Percentiles rank a stretch among this genome's conserved stretches.
Conservation (phyloP, 30 jellyfish, hydroid and myxozoan species). For the Cassiopea xamachana region DNA sequence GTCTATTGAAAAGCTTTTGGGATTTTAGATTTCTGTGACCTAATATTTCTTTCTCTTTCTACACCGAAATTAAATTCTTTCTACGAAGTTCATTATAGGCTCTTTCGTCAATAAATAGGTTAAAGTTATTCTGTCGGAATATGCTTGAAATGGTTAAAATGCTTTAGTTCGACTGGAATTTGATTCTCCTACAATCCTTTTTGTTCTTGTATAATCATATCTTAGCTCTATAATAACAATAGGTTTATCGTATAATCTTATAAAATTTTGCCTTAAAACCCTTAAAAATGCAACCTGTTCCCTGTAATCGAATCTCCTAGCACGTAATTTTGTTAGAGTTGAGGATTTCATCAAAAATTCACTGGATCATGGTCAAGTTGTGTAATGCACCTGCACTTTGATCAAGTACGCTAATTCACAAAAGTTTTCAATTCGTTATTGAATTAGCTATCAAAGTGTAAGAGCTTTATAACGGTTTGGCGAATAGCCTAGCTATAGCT, state of each 20-base stretch:
- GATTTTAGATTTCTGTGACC: no score
- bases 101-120: no score
- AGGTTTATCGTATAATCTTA: neutral
- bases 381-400: neutral
- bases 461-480: no score
- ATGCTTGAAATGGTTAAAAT: no score
- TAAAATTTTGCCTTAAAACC: neutral
- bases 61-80: no score
- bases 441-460: no score
- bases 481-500: no score
- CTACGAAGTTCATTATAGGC: no score
- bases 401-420: neutral
- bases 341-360: neutral
- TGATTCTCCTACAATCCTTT: neutral
- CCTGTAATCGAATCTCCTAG: neutral
- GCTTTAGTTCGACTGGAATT: neutral
- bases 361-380: neutral
- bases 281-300: constrained; percentile 1
- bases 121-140: no score
- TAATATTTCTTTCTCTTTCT: no score
- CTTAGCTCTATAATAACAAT: neutral
- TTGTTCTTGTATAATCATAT: neutral
- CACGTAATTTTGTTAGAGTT: neutral
- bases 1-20: no score
- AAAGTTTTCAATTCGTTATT: no score